Evolutionary conservation across 1,140 invertebrate species (phyloP).

Genomic region (Aphidius gifuensis): DNA sequence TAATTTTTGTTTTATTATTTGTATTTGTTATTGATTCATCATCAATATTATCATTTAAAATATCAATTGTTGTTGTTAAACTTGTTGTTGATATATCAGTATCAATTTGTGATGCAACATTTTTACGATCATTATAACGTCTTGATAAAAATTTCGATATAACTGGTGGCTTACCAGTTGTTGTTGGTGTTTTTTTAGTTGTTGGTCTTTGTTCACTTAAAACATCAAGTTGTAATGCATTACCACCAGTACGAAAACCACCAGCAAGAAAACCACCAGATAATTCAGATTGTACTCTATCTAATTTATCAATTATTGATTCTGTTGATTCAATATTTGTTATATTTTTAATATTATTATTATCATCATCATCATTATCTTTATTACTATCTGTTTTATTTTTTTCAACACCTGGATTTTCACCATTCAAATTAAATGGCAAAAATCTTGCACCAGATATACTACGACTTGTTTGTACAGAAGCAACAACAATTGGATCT

Average conservation of each 20-base stretch:
- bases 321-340: constrained; percentile 62
- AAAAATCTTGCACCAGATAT: constrained; percentile 77
- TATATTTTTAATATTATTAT: constrained; percentile 40
- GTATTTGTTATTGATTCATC: no score
- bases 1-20: background rate
- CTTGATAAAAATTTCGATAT: constrained; percentile 67
- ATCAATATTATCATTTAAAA: no score
- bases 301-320: constrained; percentile 80
- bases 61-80: background rate
- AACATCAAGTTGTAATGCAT: constrained; percentile 47
- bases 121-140: constrained; percentile 50
- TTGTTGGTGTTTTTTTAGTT: constrained; percentile 31
- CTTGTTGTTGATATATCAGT: background rate
- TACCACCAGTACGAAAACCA: constrained; percentile 52
- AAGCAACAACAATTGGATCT: constrained; percentile 64
- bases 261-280: constrained; percentile 71
- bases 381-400: constrained; percentile 29
- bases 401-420: constrained; percentile 57
- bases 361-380: background rate
- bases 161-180: constrained; percentile 48
- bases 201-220: constrained; percentile 27
- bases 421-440: constrained; percentile 70
- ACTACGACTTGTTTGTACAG: constrained; percentile 80
- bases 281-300: constrained; percentile 77
- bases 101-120: background rate